Evolutionary conservation across 1,140 invertebrate species (phyloP), one percentile per base, ranked within the genome.

Genomic region (Nasonia giraulti): DNA sequence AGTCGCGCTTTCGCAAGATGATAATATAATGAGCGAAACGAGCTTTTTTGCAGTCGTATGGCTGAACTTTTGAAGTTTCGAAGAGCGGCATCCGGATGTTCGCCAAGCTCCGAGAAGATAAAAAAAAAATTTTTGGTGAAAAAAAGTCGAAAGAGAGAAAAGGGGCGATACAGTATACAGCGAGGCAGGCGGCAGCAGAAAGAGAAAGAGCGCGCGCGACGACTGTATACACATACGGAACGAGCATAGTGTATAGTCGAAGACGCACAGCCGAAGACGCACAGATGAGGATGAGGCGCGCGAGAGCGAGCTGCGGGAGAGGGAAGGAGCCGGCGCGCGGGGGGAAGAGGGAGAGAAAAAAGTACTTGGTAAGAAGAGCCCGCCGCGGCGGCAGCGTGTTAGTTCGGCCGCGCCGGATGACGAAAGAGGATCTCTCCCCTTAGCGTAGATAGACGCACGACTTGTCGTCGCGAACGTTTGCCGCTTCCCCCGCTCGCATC

Each of bases 371-470:
- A 27, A 80, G n/a, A 80, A 80, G 74, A 79, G 77, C 27, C 71
- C 17, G 55, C 17, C n/a, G 47, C 27, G 27, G 27, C 27, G 27
- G 27, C 27, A 27, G n/a, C 76, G 47, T 55, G 62, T 47, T 37
- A n/a, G 31, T n/a, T 76, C 20, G 55, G 17, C 20, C 44, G 3
- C 11, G 74, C 73, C 73, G 55, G 74, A 83, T 77, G 82, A 83
- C 73, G 82, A 83, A 83, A 83, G 82, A 77, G 82, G 74, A 77
- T 69, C 62, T 77, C 77, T 83, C 62, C 74, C 74, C 74, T 33
- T 33, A 31, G 50, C 33, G 23, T 20, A n/a, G 6, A 33, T 31
- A 74, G 6, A 74, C 23, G 23, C 11, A 27, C 44, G 47, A 44
- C 55, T 62, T 62, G 55, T 62, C 17, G 55, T 62, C 55, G 55